phyloP scores from a whole-genome alignment of 2,888 invertebrate genomes.

The Morpho deidamia region DNA sequence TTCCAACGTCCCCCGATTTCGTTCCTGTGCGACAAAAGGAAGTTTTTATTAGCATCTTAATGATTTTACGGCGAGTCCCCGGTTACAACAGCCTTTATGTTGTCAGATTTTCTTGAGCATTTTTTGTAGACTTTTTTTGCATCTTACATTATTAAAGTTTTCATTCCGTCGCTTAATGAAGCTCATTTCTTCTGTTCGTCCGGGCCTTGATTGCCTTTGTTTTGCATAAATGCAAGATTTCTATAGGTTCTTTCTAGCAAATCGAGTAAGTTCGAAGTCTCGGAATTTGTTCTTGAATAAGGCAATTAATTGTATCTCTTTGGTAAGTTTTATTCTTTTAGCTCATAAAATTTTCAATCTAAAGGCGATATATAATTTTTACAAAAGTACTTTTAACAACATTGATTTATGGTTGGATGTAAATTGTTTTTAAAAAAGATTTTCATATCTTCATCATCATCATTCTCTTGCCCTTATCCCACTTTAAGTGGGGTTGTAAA shows the following conservation, averaged over 20 bases:
- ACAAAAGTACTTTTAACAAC: no score
- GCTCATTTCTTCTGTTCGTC: conserved; percentile 78
- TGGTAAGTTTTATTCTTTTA: conserved; percentile 9
- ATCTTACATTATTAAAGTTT: conserved; percentile 79
- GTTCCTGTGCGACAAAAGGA: conserved; percentile 75
- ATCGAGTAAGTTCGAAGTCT: conserved; percentile 66
- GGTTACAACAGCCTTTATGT: conserved; percentile 79
- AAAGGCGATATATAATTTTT: not conserved
- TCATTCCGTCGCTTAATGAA: conserved; percentile 78
- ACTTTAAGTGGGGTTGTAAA: no score
- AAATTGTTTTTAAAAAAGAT: no score
- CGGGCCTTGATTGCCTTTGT: conserved; percentile 77
- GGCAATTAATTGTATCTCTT: conserved; percentile 56
- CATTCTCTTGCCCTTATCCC: no score
- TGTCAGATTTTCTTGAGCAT: conserved; percentile 79
- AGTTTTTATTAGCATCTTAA: conserved; percentile 80
- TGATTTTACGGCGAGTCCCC: conserved; percentile 79
- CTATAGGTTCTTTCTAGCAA: conserved; percentile 71
- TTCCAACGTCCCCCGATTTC: conserved; percentile 61
- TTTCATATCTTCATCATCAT: no score
- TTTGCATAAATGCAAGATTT: conserved; percentile 78
- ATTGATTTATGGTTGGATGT: no score
- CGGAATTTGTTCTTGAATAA: conserved; percentile 58
- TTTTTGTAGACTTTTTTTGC: conserved; percentile 76
- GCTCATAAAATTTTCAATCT: not conserved